These are phyloP conservation scores for Calypte anna DNA, from an alignment of 2,113 vertebrate genomes.

Conservation along the genomic window DNA sequence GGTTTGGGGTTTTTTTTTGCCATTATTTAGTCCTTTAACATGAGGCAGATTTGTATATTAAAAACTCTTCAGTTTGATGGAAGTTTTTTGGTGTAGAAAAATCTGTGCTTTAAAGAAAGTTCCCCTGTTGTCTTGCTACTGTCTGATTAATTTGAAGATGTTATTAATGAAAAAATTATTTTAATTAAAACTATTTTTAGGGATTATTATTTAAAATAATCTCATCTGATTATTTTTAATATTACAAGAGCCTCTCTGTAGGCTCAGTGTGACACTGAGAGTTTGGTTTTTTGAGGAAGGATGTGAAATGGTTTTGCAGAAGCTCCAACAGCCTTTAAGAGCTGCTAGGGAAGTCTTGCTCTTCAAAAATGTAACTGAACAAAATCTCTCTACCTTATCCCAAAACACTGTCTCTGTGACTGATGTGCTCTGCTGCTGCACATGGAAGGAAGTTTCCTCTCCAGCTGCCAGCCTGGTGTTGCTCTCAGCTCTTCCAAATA, in stretches of 20 bases:
- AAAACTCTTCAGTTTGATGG: not conserved
- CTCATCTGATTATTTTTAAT: too few relatives aligned
- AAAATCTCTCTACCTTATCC: not conserved
- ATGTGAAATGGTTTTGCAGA: not conserved
- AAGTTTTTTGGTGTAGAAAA: not conserved
- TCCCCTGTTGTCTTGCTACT: not conserved
- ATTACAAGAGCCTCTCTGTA: not conserved
- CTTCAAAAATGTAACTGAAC: not conserved
- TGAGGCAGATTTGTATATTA: not conserved
- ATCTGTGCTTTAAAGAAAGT: not conserved
- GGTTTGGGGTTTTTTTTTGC: not conserved
- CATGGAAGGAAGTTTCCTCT: not conserved
- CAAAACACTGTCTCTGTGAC: rapidly evolving
- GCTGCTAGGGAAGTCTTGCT: not conserved
- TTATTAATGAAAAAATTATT: too few relatives aligned
- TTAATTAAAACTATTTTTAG: too few relatives aligned
- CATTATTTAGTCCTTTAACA: not conserved
- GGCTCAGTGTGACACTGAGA: not conserved
- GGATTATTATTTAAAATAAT: too few relatives aligned
- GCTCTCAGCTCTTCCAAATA: not conserved
- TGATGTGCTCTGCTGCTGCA: not conserved
- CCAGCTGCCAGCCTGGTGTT: not conserved
- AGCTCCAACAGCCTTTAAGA: not conserved
- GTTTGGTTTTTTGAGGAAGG: rapidly evolving
- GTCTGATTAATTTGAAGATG: too few relatives aligned